Percentiles rank a stretch among this genome's conserved stretches.
These are phyloP conservation scores for Lutjanus erythropterus DNA, from an alignment of 2,113 vertebrate species.

Conservation along the genomic window DNA sequence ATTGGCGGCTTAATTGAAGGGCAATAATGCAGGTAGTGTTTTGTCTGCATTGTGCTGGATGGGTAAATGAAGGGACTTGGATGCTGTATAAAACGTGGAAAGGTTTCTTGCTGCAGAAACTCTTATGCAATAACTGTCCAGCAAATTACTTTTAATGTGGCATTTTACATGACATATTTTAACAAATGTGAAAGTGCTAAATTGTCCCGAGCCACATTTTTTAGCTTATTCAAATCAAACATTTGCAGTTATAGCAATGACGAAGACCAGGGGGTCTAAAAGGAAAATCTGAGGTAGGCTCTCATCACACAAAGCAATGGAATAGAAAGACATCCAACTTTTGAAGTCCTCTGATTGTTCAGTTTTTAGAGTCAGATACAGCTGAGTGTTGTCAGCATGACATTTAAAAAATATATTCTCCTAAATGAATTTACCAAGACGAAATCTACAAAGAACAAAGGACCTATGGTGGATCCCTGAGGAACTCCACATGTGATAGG, in stretches of 20 bases:
- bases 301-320: no score
- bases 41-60: not conserved
- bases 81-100: not conserved
- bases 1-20: constrained; percentile 38
- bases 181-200: no score
- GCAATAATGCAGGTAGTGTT: constrained; percentile 14
- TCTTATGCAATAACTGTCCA: not conserved
- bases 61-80: not conserved
- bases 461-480: not conserved
- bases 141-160: not conserved
- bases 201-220: not conserved
- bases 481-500: not conserved
- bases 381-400: no score
- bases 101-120: not conserved
- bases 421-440: not conserved
- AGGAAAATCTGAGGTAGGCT: no score
- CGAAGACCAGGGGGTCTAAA: no score
- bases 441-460: not conserved
- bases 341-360: no score
- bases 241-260: not conserved
- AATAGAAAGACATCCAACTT: no score
- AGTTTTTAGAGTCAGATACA: no score
- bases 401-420: not conserved
- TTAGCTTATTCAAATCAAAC: not conserved
- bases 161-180: no score